These are phyloP conservation scores for Eupithecia tripunctaria DNA, from an alignment of 2,888 invertebrate species.

Conservation along the genomic window DNA sequence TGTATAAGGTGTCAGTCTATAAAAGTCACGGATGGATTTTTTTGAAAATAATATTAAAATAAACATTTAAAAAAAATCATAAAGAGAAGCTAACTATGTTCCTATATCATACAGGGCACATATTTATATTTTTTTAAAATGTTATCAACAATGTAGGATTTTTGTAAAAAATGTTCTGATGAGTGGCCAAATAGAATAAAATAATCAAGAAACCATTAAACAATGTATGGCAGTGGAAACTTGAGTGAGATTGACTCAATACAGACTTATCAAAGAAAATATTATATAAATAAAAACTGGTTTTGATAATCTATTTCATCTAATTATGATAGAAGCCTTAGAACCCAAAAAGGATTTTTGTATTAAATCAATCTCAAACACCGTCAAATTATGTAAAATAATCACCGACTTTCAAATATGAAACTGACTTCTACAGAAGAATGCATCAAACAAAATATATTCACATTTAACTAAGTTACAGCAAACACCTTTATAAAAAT, in stretches of 20 bases:
- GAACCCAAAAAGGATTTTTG: neutral
- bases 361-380: neutral
- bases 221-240: neutral
- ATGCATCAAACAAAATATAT: conserved; percentile 46
- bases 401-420: conserved; percentile 78
- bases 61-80: conserved; percentile 47
- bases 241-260: neutral
- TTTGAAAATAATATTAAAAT: conserved; percentile 55
- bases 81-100: conserved; percentile 48
- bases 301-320: neutral
- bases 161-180: neutral
- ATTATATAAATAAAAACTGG: neutral
- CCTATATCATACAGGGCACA: neutral
- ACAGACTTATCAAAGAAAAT: neutral
- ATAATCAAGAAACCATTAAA: neutral
- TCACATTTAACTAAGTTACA: conserved; percentile 16
- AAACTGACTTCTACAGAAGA: conserved; percentile 41
- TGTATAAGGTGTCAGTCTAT: conserved; percentile 81
- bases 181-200: neutral
- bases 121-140: neutral
- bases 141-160: neutral
- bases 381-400: conserved; percentile 62
- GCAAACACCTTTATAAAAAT: conserved; percentile 17
- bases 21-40: conserved; percentile 81
- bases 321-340: neutral